Evolutionary conservation across 2,797 vertebrate species (phyloP), one percentile per base, ranked within the genome.

Genomic region (Phoxinus dragarum): DNA sequence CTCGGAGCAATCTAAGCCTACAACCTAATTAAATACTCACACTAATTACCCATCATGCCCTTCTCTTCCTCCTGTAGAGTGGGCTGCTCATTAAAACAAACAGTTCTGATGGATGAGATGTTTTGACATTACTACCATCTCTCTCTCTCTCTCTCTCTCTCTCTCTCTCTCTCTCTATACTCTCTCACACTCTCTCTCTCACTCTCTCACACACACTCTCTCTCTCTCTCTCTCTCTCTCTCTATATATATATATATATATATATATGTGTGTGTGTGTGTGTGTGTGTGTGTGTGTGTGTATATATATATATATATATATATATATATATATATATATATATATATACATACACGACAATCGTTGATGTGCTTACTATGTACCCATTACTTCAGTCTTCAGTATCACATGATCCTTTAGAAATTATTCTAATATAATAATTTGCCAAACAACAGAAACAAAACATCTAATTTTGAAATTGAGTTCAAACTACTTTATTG

Each of bases 21-120:
- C 84, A 59, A 90, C 80, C 81, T 93, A 93, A 92, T 94, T 93
- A 92, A 93, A 90, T 87, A 88, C 88, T 91, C 59, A 8, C 23
- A 90, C 86, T 91, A 91, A 93, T 91, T 90, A 90, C 85, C 89
- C 80, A 88, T 89, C 86, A 78, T 87, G 88, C 87, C 87, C 56
- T 44, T 77, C 76, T 74, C 81, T 86, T 64, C 64, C 56, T 85
- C 47, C 72, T 52, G 47, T 61, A 87, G 72, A 42, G 75, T 54
- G 72, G 61, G 42, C 76, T 79, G 80, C 86, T 89, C 81, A 88
- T 88, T 88, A 88, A 83, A 82, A 77, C 34, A 54, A 82, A 84
- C 49, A 84, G 74, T 54, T 80, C 61, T 88, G 84, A 88, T 86
- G 31, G 56, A 66, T 80, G 67, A 67, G 66, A 71, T 71, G 76